phyloP scores from a whole-genome alignment of 2,113 vertebrate species.

The Sminthopsis crassicaudata region DNA sequence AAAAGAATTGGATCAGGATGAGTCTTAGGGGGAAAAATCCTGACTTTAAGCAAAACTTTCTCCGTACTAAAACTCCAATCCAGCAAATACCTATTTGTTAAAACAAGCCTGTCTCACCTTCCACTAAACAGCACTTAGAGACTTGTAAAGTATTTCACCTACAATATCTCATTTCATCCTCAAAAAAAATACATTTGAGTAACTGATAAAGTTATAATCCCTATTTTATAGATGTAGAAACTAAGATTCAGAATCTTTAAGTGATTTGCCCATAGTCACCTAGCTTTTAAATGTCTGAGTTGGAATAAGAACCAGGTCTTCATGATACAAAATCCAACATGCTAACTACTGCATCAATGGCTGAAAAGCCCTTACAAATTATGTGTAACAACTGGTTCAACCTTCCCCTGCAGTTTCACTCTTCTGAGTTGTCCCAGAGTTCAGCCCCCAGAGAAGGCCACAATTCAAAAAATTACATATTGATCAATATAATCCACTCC shows the following conservation, averaged over 20 bases:
- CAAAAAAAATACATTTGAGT: not conserved
- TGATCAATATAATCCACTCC: not conserved
- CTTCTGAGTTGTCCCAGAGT: not conserved
- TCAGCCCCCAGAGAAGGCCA: not conserved
- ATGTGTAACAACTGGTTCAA: not conserved
- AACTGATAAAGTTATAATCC: not conserved
- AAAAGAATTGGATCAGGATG: constrained; percentile 85
- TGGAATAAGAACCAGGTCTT: not conserved
- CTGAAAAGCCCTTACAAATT: not conserved
- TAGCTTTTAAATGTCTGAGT: not conserved
- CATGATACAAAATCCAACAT: not conserved
- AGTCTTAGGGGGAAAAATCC: constrained; percentile 74
- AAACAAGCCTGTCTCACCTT: constrained; percentile 19
- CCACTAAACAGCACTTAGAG: not conserved
- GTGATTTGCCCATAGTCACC: not conserved
- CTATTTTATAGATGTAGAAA: not conserved
- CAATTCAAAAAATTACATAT: not conserved
- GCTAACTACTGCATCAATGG: not conserved
- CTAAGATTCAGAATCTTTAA: not conserved
- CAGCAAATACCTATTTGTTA: constrained; percentile 32
- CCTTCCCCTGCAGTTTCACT: not conserved
- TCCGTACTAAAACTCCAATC: not conserved
- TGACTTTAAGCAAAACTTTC: constrained; percentile 64
- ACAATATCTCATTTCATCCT: not conserved
- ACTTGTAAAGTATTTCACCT: not conserved